Conservation (phyloP, 2,113 vertebrate species). For the Ovis aries region ARS-UI_Ramb_v3.0 NC_056070.1:25570501-25571000, state of each 20-base stretch:
- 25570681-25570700: not conserved
- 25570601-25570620: not conserved
- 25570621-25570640: not conserved
- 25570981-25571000: not conserved
- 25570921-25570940: not conserved
- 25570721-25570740: not conserved
- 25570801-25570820: rapidly evolving
- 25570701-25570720: not conserved
- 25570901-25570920: not conserved
- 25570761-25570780: not conserved
- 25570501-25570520: not conserved
- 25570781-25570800: not conserved
- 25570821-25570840: not conserved
- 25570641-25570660: rapidly evolving
- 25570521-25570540: not conserved
- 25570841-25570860: not conserved
- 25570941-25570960: rapidly evolving
- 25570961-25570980: not conserved
- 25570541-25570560: not conserved
- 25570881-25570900: not conserved
- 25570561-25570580: not conserved
- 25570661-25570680: not conserved
- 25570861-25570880: not conserved
- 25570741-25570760: not conserved
- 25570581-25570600: not conserved